Evolutionary conservation across 1,140 invertebrate species (phyloP).

Genomic region (Drosophila bipectinata): DNA sequence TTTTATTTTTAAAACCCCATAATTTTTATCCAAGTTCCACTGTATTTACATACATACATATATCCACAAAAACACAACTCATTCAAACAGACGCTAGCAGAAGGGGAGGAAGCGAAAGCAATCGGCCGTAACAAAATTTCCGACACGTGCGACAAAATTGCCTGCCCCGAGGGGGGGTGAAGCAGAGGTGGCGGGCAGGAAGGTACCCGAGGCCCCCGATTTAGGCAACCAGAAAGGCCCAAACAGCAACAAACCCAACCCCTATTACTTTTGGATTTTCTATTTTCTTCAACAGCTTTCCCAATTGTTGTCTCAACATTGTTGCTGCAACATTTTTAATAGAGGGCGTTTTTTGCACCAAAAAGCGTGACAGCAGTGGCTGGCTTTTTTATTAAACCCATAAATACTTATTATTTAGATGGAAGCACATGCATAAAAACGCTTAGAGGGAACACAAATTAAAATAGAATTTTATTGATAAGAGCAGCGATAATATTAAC

Average conservation of each 20-base stretch:
- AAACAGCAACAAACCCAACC: constrained; percentile 46
- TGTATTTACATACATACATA: constrained; percentile 9
- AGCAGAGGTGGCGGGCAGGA: constrained; percentile 5
- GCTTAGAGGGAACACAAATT: constrained; percentile 9
- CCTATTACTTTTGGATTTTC: constrained; percentile 4
- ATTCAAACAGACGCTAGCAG: constrained; percentile 22
- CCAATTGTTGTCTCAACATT: constrained; percentile 22
- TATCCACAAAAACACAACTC: constrained; percentile 37
- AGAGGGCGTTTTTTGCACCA: constrained; percentile 16
- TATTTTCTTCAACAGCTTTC: constrained; percentile 28
- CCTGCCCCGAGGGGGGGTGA: constrained; percentile 27
- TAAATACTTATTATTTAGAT: constrained; percentile 37
- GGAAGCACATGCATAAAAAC: constrained; percentile 9
- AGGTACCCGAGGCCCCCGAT: constrained; percentile 14
- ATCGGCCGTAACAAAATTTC: constrained; percentile 81
- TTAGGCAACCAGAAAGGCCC: constrained; percentile 40
- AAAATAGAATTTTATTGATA: constrained; percentile 17
- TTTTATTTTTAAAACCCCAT: neutral
- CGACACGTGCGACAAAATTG: constrained; percentile 81
- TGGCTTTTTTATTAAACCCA: constrained; percentile 23
- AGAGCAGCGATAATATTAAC: constrained; percentile 8
- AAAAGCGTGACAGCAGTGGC: constrained; percentile 1
- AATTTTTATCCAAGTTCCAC: neutral
- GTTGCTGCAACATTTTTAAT: constrained; percentile 41
- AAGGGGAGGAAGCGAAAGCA: constrained; percentile 60